phyloP scores from a whole-genome alignment of 2,797 vertebrate genomes.

The Mus minutoides region DNA sequence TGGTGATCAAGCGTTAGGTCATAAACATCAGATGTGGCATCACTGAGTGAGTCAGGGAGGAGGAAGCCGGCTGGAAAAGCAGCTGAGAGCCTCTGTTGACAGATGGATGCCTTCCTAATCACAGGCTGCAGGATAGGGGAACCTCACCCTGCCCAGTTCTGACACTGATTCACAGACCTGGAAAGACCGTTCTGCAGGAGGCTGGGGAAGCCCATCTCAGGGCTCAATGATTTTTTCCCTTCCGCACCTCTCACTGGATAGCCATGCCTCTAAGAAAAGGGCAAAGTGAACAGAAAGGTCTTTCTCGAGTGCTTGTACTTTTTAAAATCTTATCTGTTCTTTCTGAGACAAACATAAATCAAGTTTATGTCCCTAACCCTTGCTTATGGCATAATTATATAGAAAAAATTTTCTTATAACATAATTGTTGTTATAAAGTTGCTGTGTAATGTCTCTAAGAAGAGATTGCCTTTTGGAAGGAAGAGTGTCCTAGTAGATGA shows the following conservation, averaged over 20 bases:
- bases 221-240: slow-evolving; percentile 34
- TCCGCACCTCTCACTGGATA: background rate
- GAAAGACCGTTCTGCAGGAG: background rate
- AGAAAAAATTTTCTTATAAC: background rate
- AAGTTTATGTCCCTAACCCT: background rate
- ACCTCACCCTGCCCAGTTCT: slow-evolving; percentile 25
- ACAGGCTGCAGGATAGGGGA: slow-evolving; percentile 42
- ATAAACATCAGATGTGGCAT: slow-evolving; percentile 79
- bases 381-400: background rate
- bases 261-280: background rate
- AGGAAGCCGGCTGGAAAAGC: slow-evolving; percentile 71
- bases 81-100: slow-evolving; percentile 68
- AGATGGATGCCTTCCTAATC: slow-evolving; percentile 69
- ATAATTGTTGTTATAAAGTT: background rate
- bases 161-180: slow-evolving; percentile 62
- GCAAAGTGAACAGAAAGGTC: background rate
- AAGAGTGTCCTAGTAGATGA: background rate
- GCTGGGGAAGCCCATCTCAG: slow-evolving; percentile 60
- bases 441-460: background rate
- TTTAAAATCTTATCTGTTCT: background rate
- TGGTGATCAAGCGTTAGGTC: slow-evolving; percentile 80
- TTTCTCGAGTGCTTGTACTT: background rate
- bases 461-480: background rate
- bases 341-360: background rate
- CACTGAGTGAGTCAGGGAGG: slow-evolving; percentile 77